Percentiles rank a stretch among this genome's conserved stretches.
Evolutionary conservation across 2,113 vertebrate species (phyloP).

Genomic region (Panthera leo): DNA sequence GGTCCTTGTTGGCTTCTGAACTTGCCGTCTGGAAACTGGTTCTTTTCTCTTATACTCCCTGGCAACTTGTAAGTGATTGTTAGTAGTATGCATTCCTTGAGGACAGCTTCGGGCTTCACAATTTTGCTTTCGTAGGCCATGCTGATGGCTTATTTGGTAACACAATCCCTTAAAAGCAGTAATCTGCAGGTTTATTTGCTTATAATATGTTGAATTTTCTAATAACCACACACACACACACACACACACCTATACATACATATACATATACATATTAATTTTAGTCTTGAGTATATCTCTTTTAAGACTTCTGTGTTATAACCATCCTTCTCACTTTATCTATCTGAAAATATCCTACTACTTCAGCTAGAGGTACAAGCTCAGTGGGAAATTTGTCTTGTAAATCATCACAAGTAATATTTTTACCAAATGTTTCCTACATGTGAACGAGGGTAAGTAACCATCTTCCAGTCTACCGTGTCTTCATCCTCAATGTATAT

Average conservation of each 20-base stretch:
- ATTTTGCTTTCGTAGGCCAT: background rate
- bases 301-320: background rate
- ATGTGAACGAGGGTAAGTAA: background rate
- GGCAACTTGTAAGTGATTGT: background rate
- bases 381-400: background rate
- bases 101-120: background rate
- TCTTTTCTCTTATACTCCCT: background rate
- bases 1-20: background rate
- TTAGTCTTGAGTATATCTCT: background rate
- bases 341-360: conserved; percentile 13
- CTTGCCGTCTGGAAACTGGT: background rate
- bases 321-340: background rate
- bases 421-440: background rate
- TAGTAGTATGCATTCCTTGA: background rate
- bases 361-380: background rate
- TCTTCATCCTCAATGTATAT: background rate
- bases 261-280: background rate
- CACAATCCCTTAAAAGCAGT: background rate
- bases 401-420: background rate
- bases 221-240: background rate
- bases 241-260: no score
- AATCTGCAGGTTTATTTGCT: background rate
- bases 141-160: background rate
- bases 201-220: background rate
- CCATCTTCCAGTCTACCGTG: background rate